A percentile compares a stretch with the other conserved stretches of the same genome.
Conservation (phyloP, 2,113 vertebrate species). For the Sinocyclocheilus anshuiensis region DNA sequence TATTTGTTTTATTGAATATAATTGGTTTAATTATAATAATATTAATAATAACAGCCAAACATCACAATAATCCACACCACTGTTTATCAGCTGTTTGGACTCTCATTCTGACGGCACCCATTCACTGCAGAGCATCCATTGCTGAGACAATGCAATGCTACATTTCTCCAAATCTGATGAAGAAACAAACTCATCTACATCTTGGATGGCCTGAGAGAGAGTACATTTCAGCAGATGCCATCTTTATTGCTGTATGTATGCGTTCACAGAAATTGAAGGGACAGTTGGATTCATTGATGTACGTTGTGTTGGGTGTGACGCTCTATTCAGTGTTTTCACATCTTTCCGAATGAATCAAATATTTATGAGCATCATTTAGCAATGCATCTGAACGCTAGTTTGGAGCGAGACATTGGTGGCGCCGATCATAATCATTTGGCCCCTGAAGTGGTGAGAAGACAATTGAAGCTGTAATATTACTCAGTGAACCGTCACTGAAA, state of each 20-base stretch:
- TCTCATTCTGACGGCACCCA: not conserved
- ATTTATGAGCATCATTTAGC: conserved; percentile 1
- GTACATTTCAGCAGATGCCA: too few species aligned
- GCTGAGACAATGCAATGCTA: too few species aligned
- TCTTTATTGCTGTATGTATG: not conserved
- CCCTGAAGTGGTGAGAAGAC: not conserved
- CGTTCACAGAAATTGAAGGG: not conserved
- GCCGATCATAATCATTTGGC: not conserved
- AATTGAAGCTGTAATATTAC: conserved; percentile 12
- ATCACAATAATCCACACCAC: too few species aligned
- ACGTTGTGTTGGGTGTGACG: not conserved
- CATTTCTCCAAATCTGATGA: not conserved
- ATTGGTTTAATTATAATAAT: too few species aligned
- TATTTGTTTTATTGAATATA: too few species aligned
- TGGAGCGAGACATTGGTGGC: not conserved
- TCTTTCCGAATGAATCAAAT: not conserved
- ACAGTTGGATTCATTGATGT: not conserved
- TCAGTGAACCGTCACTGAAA: not conserved
- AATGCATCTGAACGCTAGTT: not conserved
- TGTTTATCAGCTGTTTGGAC: too few species aligned
- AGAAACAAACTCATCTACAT: not conserved
- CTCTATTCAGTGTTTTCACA: not conserved
- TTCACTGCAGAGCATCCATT: not conserved
- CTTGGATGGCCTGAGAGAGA: too few species aligned
- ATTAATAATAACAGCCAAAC: too few species aligned